Percentiles rank a stretch among this genome's conserved stretches.
These are phyloP conservation scores for Gnathonemus echidnorhynchus DNA, from an alignment of 2,113 vertebrate species.

Conservation along the genomic window DNA sequence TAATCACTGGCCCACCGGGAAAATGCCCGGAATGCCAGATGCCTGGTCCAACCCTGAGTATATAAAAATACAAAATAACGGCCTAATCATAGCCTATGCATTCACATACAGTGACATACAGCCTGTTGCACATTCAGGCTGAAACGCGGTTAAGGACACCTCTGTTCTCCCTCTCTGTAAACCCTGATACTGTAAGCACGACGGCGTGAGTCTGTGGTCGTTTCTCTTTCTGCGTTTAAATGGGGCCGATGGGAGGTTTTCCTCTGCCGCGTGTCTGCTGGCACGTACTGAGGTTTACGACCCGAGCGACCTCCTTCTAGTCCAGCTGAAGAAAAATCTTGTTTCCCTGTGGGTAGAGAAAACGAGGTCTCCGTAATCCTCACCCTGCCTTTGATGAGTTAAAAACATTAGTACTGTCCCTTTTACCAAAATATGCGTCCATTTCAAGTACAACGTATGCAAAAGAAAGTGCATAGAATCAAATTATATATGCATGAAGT, in stretches of 20 bases:
- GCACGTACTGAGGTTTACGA: slow-evolving; percentile 16
- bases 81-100: background rate
- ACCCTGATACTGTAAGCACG: background rate
- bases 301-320: background rate
- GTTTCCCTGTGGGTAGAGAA: background rate
- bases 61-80: background rate
- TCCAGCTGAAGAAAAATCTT: background rate
- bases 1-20: background rate
- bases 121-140: background rate
- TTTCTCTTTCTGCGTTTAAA: background rate
- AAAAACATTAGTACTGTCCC: background rate
- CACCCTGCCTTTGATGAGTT: background rate
- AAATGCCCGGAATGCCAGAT: background rate
- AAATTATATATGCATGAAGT: background rate
- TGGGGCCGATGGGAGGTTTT: background rate
- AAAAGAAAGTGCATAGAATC: background rate
- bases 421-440: background rate
- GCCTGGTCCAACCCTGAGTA: background rate
- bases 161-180: background rate
- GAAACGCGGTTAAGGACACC: background rate
- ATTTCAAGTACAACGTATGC: background rate
- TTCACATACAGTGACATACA: background rate
- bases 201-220: background rate
- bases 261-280: background rate
- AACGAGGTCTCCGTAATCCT: background rate